phyloP scores from a whole-genome alignment of 1,140 invertebrate genomes.

The Heliconius congener region DNA sequence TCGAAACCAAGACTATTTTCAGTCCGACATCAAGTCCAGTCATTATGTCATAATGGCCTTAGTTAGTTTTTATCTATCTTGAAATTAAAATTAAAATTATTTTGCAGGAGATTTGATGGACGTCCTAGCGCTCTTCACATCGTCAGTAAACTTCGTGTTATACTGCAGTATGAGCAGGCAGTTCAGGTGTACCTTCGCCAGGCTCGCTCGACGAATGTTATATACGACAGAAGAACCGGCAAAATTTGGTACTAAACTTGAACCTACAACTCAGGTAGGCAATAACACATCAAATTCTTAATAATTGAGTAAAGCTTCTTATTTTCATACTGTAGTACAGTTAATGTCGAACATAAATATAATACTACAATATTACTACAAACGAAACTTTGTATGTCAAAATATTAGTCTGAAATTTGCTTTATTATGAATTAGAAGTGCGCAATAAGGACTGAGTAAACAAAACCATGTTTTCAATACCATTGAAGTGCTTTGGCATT shows the following conservation, averaged over 20 bases:
- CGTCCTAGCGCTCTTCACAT: slow-evolving; percentile 96
- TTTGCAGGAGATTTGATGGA: slow-evolving; percentile 92
- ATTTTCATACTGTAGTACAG: not conserved
- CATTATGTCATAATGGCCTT: not conserved
- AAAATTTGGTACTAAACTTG: slow-evolving; percentile 69
- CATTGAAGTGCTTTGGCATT: not conserved
- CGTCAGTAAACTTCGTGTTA: slow-evolving; percentile 98
- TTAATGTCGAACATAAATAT: not conserved
- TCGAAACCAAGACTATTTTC: not conserved
- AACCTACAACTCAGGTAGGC: slow-evolving; percentile 73
- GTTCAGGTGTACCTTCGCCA: slow-evolving; percentile 94
- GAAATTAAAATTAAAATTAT: not conserved
- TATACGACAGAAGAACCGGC: slow-evolving; percentile 68
- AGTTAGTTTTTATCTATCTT: not conserved
- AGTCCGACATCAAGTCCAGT: not conserved
- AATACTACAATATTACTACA: not conserved
- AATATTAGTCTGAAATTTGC: not conserved
- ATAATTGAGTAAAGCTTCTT: not conserved
- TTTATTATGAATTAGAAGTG: not conserved
- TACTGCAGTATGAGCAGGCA: slow-evolving; percentile 99
- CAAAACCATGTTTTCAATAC: not conserved
- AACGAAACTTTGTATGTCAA: not conserved
- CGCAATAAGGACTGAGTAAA: not conserved
- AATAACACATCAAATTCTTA: slow-evolving; percentile 17
- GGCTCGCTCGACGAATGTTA: slow-evolving; percentile 73